phyloP scores from a whole-genome alignment of 2,797 vertebrate species.

The Rhincodon typus region DNA sequence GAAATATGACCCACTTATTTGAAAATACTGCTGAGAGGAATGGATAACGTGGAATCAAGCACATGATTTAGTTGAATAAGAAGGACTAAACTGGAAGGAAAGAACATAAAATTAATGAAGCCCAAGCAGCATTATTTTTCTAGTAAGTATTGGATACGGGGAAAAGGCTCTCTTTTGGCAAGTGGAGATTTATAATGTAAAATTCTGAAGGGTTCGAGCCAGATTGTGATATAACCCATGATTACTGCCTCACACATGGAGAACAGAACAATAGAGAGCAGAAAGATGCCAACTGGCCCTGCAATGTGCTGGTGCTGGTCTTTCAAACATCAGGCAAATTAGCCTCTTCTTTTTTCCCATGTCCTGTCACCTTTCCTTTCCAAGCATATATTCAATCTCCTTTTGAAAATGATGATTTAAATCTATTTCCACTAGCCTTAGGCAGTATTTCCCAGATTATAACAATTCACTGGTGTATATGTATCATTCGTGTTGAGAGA shows the following conservation, averaged over 20 bases:
- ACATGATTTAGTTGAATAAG: not conserved
- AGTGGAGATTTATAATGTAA: not conserved
- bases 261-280: not conserved
- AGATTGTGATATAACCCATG: not conserved
- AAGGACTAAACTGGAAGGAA: not conserved
- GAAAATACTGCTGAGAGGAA: not conserved
- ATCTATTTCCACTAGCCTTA: not conserved
- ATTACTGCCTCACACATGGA: not conserved
- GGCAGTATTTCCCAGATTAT: not conserved
- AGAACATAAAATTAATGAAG: not conserved
- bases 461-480: not conserved
- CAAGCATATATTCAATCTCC: not conserved
- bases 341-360: no score
- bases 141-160: not conserved
- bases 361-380: not conserved
- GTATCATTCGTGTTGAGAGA: no score
- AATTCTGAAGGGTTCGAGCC: not conserved
- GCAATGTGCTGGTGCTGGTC: not conserved
- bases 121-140: not conserved
- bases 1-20: not conserved
- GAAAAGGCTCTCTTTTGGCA: not conserved
- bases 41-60: not conserved
- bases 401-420: not conserved
- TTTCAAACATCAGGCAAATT: not conserved
- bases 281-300: not conserved